A percentile compares a stretch with the other conserved stretches of the same genome.
phyloP scores from a whole-genome alignment of 2,888 invertebrate species.

The Melangyna quadrimaculata region DNA sequence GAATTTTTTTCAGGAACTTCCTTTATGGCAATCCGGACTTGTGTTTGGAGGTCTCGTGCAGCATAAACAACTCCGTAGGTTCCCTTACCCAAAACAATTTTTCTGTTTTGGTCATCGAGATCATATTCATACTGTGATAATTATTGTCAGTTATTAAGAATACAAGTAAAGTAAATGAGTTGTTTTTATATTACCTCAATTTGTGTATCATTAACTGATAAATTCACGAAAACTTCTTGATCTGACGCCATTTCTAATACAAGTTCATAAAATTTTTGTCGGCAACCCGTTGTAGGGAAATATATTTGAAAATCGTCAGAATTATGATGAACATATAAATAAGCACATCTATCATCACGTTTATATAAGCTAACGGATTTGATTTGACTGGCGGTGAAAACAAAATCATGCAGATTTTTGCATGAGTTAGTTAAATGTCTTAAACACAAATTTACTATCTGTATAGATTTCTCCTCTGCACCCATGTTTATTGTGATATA shows the following conservation, averaged over 20 bases:
- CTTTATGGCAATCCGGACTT: conserved; percentile 97
- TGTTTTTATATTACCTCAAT: conserved; percentile 83
- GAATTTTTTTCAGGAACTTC: conserved; percentile 98
- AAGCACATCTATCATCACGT: conserved; percentile 96
- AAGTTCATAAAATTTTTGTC: conserved; percentile 91
- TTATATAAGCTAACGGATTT: conserved; percentile 91
- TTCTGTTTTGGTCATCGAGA: conserved; percentile 92
- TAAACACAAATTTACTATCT: conserved; percentile 92
- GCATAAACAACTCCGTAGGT: conserved; percentile 98
- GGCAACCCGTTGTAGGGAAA: conserved; percentile 93
- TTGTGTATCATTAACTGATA: conserved; percentile 87
- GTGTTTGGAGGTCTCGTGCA: conserved; percentile 95
- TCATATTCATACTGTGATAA: conserved; percentile 94
- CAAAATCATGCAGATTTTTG: conserved; percentile 95
- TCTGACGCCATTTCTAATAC: conserved; percentile 94
- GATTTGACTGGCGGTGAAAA: conserved; percentile 90
- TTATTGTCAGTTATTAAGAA: conserved; percentile 1
- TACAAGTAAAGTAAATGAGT: not conserved
- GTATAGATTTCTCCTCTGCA: conserved; percentile 95
- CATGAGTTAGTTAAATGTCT: conserved; percentile 89
- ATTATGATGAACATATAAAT: conserved; percentile 98
- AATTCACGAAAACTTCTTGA: conserved; percentile 89
- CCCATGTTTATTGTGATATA: conserved; percentile 97
- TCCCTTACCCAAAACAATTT: conserved; percentile 94
- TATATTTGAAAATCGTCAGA: conserved; percentile 99